phyloP scores from a whole-genome alignment of 1,140 invertebrate species.

The Polyergus mexicanus region DNA sequence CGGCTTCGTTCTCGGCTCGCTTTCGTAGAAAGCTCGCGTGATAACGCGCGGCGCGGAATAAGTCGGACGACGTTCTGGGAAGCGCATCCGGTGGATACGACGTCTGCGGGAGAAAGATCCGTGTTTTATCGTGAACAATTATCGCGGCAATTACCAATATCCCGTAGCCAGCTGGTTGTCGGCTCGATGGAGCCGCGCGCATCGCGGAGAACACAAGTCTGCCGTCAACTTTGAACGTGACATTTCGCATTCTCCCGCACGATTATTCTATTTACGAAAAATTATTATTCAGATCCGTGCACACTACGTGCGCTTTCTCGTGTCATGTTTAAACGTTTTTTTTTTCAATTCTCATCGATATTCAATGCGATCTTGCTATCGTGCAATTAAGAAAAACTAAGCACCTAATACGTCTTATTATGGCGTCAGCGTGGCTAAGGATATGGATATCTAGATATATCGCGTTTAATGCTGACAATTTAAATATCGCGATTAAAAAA shows the following conservation, averaged over 20 bases:
- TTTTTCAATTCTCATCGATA: background rate
- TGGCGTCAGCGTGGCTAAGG: no score
- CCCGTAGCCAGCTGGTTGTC: background rate
- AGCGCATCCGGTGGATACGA: slow-evolving; percentile 42
- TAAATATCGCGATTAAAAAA: no score
- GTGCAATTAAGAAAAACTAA: background rate
- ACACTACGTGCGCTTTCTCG: background rate
- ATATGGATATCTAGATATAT: background rate
- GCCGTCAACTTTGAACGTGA: slow-evolving; percentile 39
- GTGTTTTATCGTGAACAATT: slow-evolving; percentile 34
- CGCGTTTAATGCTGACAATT: no score
- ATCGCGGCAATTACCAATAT: slow-evolving; percentile 20
- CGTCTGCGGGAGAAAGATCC: background rate
- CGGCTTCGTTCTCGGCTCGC: slow-evolving; percentile 8
- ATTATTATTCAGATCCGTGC: background rate
- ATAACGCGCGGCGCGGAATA: slow-evolving; percentile 49
- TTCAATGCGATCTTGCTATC: background rate
- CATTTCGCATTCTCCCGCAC: slow-evolving; percentile 21
- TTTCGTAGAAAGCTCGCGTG: slow-evolving; percentile 59
- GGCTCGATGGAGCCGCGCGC: background rate
- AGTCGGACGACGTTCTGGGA: slow-evolving; percentile 52
- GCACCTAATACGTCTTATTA: background rate
- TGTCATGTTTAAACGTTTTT: slow-evolving; percentile 28
- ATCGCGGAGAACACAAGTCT: slow-evolving; percentile 17
- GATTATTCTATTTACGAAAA: slow-evolving; percentile 60